Evolutionary conservation across 2,797 vertebrate species (phyloP).

Genomic region (Enteromius trimaculatus): DNA sequence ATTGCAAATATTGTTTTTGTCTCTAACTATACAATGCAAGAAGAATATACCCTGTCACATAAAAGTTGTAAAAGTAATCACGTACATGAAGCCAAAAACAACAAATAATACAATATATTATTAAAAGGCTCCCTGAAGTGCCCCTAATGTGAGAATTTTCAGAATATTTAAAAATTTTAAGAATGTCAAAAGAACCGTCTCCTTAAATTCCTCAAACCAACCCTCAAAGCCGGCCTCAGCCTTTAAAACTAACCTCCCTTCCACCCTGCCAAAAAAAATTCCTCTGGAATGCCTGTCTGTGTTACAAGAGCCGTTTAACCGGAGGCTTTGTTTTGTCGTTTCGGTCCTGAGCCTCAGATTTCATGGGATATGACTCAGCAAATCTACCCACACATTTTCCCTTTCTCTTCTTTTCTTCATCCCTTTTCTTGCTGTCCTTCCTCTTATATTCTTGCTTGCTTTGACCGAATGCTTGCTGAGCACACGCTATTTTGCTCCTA

Average conservation of each 20-base stretch:
- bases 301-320: conserved; percentile 10
- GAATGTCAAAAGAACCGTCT: background rate
- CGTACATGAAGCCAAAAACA: background rate
- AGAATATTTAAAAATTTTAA: background rate
- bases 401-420: conserved; percentile 21
- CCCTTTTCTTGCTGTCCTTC: conserved; percentile 44
- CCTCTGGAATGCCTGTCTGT: conserved; percentile 8
- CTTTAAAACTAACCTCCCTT: background rate
- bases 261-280: background rate
- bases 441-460: conserved; percentile 50
- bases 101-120: background rate
- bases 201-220: conserved; percentile 3
- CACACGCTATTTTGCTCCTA: conserved; percentile 26
- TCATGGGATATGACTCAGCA: conserved; percentile 67
- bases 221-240: background rate
- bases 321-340: conserved; percentile 35
- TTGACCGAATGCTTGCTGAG: conserved; percentile 56
- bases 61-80: background rate
- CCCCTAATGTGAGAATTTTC: background rate
- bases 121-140: background rate
- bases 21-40: background rate
- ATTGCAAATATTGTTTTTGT: background rate
- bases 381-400: conserved; percentile 50
- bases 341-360: conserved; percentile 55
- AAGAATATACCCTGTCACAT: background rate